Percentiles rank a stretch among this genome's conserved stretches.
Evolutionary conservation across 2,797 vertebrate species (phyloP).

Genomic region (Sebastes steindachneri): DNA sequence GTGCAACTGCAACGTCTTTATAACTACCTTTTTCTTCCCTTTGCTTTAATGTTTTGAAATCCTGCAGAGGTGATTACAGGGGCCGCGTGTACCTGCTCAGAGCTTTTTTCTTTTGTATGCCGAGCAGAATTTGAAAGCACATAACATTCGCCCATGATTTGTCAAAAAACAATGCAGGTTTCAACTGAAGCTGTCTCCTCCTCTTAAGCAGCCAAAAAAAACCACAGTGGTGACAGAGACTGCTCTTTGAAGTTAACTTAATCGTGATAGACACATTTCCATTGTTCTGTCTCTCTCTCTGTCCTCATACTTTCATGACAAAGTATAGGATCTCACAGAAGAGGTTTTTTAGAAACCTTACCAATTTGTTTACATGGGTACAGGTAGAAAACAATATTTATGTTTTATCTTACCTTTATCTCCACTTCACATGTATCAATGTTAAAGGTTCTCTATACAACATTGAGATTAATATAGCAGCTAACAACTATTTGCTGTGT

Average conservation of each 20-base stretch:
- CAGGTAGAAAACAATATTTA: background rate
- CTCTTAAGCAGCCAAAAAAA: constrained; percentile 32
- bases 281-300: background rate
- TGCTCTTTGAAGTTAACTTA: constrained; percentile 41
- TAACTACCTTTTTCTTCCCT: background rate
- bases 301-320: background rate
- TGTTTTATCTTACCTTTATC: background rate
- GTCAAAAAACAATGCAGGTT: constrained; percentile 21
- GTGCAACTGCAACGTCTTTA: background rate
- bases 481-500: background rate
- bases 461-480: background rate
- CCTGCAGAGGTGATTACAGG: constrained; percentile 33
- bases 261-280: constrained; percentile 31
- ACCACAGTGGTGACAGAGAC: constrained; percentile 22
- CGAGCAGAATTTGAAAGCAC: constrained; percentile 32
- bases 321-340: background rate
- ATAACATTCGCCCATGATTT: constrained; percentile 27
- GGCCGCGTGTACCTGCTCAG: background rate
- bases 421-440: background rate
- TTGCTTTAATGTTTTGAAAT: constrained; percentile 23
- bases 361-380: background rate
- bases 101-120: constrained; percentile 27
- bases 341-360: background rate
- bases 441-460: background rate
- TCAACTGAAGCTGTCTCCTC: constrained; percentile 23